Conservation (phyloP, 1,140 invertebrate genomes). For the Eupristina koningsbergeri region DNA sequence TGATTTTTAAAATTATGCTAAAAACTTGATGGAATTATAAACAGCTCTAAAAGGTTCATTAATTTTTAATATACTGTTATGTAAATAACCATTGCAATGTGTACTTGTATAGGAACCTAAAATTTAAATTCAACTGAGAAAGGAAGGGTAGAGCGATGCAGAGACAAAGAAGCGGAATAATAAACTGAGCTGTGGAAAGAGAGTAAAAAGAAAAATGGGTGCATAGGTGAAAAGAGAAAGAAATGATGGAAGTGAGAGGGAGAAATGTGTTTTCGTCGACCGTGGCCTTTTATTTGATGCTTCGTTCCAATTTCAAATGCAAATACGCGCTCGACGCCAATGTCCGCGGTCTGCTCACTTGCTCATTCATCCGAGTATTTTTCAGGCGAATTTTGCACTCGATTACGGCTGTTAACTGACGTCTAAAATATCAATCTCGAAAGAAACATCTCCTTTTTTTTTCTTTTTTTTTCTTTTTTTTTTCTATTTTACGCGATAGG, state of each 20-base stretch:
- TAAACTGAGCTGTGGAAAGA: background rate
- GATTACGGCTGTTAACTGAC: conserved; percentile 54
- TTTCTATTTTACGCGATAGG: background rate
- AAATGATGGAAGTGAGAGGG: conserved; percentile 44
- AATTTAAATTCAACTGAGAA: conserved; percentile 42
- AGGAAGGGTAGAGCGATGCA: background rate
- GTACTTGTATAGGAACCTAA: conserved; percentile 28
- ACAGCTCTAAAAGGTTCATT: background rate
- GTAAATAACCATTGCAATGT: conserved; percentile 28
- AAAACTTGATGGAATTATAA: background rate
- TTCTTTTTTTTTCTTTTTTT: no score
- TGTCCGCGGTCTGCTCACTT: background rate
- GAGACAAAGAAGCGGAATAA: background rate
- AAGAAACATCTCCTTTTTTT: conserved; percentile 12
- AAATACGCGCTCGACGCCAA: conserved; percentile 58
- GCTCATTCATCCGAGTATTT: background rate
- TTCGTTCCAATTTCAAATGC: conserved; percentile 69
- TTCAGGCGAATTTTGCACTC: conserved; percentile 59
- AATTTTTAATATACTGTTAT: conserved; percentile 35
- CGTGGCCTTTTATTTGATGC: conserved; percentile 58
- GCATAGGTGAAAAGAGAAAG: background rate
- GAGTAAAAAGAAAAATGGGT: background rate
- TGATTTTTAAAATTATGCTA: background rate
- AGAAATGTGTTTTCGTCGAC: conserved; percentile 57
- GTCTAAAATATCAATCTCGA: conserved; percentile 48